Percentiles rank a stretch among this genome's conserved stretches.
Conservation (phyloP, 2,113 vertebrate species). For the Lutjanus erythropterus region DNA sequence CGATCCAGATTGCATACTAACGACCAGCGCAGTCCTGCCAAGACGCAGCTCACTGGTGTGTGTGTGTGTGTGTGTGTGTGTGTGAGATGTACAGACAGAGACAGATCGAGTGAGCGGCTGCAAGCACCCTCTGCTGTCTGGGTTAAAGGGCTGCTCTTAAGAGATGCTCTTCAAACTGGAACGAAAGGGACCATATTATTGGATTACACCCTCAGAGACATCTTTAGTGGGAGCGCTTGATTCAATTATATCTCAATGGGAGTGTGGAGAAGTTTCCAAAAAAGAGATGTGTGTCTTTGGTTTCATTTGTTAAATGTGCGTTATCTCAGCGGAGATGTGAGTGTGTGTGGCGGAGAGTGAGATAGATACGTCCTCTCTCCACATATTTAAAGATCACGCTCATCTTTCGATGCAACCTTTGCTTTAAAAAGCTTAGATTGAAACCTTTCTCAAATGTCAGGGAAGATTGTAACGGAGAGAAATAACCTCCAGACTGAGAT, state of each 20-base stretch:
- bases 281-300: constrained; percentile 27
- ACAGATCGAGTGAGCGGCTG: constrained; percentile 43
- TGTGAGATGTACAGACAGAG: constrained; percentile 35
- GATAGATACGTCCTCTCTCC: neutral
- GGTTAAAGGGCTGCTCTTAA: constrained; percentile 44
- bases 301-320: constrained; percentile 59
- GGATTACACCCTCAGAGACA: constrained; percentile 65
- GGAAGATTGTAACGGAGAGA: neutral
- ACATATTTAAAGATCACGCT: constrained; percentile 11
- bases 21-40: constrained; percentile 32
- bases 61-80: constrained; percentile 31
- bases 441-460: neutral
- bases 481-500: constrained; percentile 25
- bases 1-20: constrained; percentile 58
- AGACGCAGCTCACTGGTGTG: constrained; percentile 33
- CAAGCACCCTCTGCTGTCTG: constrained; percentile 45
- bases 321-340: constrained; percentile 10
- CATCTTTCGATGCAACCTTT: neutral
- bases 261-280: constrained; percentile 41
- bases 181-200: constrained; percentile 70
- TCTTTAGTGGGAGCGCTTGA: constrained; percentile 57
- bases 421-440: neutral
- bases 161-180: constrained; percentile 56
- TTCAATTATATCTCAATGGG: constrained; percentile 62
- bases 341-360: neutral